Base-by-base conservation (phyloP, 2,888 invertebrate species). In the Ellobium chinense region DNA sequence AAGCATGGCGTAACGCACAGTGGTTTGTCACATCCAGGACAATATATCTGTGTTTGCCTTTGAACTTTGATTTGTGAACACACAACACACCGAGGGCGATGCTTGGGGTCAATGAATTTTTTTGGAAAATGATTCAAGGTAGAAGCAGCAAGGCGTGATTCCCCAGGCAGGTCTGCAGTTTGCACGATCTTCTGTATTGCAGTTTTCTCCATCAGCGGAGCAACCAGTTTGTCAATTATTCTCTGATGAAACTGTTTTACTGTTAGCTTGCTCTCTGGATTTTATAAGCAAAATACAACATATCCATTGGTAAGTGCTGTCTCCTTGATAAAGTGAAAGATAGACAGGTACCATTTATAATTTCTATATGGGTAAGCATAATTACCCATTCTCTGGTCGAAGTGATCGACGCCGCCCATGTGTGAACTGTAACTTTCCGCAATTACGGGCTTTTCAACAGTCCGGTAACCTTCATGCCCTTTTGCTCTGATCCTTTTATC, bases 231-330 rank as follows among this genome's bases (percentile, higher is more conserved):
- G 27, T 60, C 60, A 60, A 60, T 60, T 60, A 60, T n/a, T 60
- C 7, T 60, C n/a, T 60, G 60, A 21, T 27, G 60, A 31, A 65
- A 65, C 18, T 31, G 27, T 31, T 65, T 65, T 4, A 5, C 34
- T 27, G 65, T 29, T 7, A 65, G 18, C 9, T n/a, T 29, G 29
- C 27, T 31, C 9, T 65, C 9, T 18, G 65, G 65, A 31, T 65
- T 65, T 9, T 31, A 12, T 14, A 5, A 12, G 7, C 37, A n/a
- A 65, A 80, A 86, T 39, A 85, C 21, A 63, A 84, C 84, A 60
- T 84, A 85, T 2, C 77, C 81, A 77, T 85, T 84, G 4, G 82
- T 82, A 0, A 85, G 46, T 0, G 85, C 84, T 2, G 82, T 80
- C 46, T 85, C 83, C 46, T 14, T 77, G 24, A 70, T n/a, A 34